Evolutionary conservation across 2,113 vertebrate species (phyloP).

Genomic region (Mola mola): DNA sequence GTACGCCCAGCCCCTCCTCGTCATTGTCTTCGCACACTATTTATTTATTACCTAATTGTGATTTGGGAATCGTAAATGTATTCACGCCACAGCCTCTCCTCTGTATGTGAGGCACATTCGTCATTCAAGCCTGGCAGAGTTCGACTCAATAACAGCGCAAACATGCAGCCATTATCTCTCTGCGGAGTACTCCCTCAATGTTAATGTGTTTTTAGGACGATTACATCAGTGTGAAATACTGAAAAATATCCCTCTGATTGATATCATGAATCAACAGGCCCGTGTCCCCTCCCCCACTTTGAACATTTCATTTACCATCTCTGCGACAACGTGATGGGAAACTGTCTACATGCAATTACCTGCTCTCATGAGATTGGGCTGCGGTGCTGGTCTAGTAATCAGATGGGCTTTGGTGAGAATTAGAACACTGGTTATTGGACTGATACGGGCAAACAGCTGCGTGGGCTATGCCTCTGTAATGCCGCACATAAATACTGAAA

Average conservation of each 20-base stretch:
- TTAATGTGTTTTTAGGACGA: constrained; percentile 80
- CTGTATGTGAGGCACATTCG: constrained; percentile 62
- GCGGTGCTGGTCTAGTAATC: constrained; percentile 26
- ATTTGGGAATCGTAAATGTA: constrained; percentile 47
- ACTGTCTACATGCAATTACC: constrained; percentile 43
- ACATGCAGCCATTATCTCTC: constrained; percentile 76
- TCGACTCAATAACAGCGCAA: constrained; percentile 65
- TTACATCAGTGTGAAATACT: constrained; percentile 80
- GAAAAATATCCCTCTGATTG: constrained; percentile 76
- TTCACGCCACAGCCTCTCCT: constrained; percentile 41
- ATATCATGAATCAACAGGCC: constrained; percentile 73
- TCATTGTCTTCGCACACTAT: constrained; percentile 66
- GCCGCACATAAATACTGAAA: constrained; percentile 67
- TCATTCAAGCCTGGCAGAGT: constrained; percentile 73
- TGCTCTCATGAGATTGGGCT: constrained; percentile 23
- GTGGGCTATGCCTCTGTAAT: constrained; percentile 45
- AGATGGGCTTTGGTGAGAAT: constrained; percentile 22
- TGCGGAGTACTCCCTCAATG: constrained; percentile 69
- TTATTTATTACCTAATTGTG: constrained; percentile 76
- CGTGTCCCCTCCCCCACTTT: constrained; percentile 44
- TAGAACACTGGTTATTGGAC: constrained; percentile 54
- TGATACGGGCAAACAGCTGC: constrained; percentile 67
- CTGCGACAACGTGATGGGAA: constrained; percentile 21
- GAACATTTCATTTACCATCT: constrained; percentile 72
- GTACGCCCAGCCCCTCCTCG: constrained; percentile 50